phyloP scores from a whole-genome alignment of 2,888 invertebrate genomes.

The Drosophila villosipedis region DNA sequence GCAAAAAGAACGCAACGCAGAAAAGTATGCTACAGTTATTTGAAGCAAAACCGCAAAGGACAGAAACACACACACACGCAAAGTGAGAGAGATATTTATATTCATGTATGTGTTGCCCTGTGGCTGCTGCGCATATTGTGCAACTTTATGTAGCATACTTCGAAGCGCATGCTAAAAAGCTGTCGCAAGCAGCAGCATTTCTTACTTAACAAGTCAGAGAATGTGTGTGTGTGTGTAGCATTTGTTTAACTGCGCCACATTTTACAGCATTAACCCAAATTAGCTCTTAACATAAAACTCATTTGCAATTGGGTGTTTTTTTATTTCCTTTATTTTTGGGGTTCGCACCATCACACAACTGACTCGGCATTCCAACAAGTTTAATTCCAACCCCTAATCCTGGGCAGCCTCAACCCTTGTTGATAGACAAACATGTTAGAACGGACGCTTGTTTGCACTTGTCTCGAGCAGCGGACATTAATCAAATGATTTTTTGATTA shows the following conservation, averaged over 20 bases:
- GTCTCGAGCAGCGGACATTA: constrained; percentile 56
- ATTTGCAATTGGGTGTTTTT: constrained; percentile 55
- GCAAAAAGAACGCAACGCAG: constrained; percentile 36
- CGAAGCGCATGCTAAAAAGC: constrained; percentile 59
- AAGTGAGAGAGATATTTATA: constrained; percentile 4
- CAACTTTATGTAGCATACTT: constrained; percentile 76
- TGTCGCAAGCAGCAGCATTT: constrained; percentile 43
- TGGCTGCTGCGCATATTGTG: constrained; percentile 67
- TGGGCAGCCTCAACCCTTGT: constrained; percentile 39
- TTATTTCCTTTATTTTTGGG: neutral
- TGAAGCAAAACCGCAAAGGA: constrained; percentile 18
- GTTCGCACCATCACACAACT: neutral
- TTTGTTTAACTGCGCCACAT: constrained; percentile 76
- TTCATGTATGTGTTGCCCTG: constrained; percentile 22
- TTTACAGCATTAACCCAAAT: constrained; percentile 77
- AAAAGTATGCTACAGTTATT: constrained; percentile 61
- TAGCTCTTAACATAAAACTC: constrained; percentile 79
- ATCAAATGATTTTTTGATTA: constrained; percentile 78
- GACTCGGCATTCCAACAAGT: constrained; percentile 21
- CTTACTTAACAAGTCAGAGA: constrained; percentile 11
- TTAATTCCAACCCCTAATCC: constrained; percentile 23
- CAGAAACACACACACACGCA: constrained; percentile 9
- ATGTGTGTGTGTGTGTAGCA: constrained; percentile 15
- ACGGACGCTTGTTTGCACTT: constrained; percentile 53
- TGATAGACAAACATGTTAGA: constrained; percentile 32